Conservation (phyloP, 2,113 vertebrate species). For the Apistogramma diplotaenia region DNA sequence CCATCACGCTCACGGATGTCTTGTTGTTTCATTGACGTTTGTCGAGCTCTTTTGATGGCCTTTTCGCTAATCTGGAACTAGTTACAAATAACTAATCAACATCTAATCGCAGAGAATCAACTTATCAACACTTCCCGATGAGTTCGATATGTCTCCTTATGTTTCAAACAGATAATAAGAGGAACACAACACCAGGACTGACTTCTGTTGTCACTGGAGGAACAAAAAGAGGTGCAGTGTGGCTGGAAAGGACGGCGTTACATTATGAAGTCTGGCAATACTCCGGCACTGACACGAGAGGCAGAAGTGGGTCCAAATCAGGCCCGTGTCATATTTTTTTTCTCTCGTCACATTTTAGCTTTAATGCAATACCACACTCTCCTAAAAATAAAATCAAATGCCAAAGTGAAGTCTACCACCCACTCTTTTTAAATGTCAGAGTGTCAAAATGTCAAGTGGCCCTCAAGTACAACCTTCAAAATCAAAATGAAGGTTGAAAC, state of each 20-base stretch:
- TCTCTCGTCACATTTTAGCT: slow-evolving; percentile 25
- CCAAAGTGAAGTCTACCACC: slow-evolving; percentile 26
- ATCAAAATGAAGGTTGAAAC: slow-evolving; percentile 51
- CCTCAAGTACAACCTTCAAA: slow-evolving; percentile 45
- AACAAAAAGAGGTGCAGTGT: slow-evolving; percentile 23
- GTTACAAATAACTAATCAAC: slow-evolving; percentile 8
- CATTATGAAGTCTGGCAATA: slow-evolving; percentile 9
- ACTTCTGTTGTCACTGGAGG: slow-evolving; percentile 25
- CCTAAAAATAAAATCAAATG: slow-evolving; percentile 36
- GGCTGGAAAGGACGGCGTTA: slow-evolving; percentile 4
- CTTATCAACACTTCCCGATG: neutral
- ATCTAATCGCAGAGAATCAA: slow-evolving; percentile 4
- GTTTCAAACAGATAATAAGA: neutral
- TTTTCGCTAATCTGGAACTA: slow-evolving; percentile 34
- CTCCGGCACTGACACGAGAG: neutral
- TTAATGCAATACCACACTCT: neutral
- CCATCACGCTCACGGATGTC: slow-evolving; percentile 20
- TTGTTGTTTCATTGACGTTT: slow-evolving; percentile 51
- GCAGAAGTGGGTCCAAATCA: slow-evolving; percentile 29
- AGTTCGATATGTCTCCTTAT: neutral
- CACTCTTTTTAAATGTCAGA: slow-evolving; percentile 55
- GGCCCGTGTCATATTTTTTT: slow-evolving; percentile 29
- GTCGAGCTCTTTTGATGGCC: slow-evolving; percentile 16
- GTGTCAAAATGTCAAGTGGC: slow-evolving; percentile 57
- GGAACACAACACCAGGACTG: slow-evolving; percentile 2